These are phyloP conservation scores for Caenorhabditis brenneri DNA, from an alignment of 1,140 invertebrate species.

Conservation along the genomic window DNA sequence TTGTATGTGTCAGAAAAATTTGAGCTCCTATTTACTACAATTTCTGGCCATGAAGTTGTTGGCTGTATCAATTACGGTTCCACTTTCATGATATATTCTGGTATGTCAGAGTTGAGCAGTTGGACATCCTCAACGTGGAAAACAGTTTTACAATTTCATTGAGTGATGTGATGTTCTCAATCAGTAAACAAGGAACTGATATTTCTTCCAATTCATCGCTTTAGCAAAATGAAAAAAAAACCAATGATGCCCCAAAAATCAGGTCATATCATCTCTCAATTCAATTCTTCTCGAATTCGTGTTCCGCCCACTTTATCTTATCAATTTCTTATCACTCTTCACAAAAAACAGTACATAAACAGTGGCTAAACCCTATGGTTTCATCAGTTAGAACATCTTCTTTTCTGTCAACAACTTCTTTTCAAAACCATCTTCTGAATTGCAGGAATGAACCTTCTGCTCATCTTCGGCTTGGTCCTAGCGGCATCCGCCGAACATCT, in stretches of 20 bases:
- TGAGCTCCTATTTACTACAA: too few relatives aligned
- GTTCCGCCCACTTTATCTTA: neutral
- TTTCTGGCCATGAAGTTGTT: too few relatives aligned
- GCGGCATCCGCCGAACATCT: neutral
- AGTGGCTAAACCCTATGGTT: neutral
- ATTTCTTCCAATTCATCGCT: neutral
- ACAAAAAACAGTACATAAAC: conserved; percentile 28
- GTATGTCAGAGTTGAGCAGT: too few relatives aligned
- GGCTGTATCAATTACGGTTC: too few relatives aligned
- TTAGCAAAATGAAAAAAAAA: neutral
- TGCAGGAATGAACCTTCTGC: conserved; percentile 25
- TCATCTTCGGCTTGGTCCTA: neutral
- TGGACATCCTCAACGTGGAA: too few relatives aligned
- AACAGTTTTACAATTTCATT: too few relatives aligned
- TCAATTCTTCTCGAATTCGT: neutral
- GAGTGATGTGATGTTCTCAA: too few relatives aligned
- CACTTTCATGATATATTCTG: too few relatives aligned
- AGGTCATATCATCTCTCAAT: conserved; percentile 3
- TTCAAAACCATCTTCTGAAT: neutral
- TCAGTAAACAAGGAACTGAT: neutral
- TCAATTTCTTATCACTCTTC: neutral
- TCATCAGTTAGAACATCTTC: too few relatives aligned
- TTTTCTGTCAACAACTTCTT: too few relatives aligned
- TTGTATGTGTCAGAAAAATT: too few relatives aligned
- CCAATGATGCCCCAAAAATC: neutral